These are phyloP conservation scores for Neoitamus cyanurus DNA, from an alignment of 2,888 invertebrate genomes.

Conservation along the genomic window DNA sequence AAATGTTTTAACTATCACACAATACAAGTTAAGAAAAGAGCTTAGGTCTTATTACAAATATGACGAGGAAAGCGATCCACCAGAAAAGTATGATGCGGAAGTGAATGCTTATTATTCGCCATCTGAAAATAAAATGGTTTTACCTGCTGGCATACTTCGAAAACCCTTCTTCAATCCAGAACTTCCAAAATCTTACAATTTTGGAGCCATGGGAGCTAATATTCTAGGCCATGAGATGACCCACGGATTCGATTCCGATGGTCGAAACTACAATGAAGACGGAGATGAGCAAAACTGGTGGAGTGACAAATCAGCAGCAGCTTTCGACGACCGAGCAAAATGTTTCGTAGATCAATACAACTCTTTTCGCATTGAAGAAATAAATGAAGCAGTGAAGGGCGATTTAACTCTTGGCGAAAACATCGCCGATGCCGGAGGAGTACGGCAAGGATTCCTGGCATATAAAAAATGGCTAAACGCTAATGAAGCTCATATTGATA, in stretches of 20 bases:
- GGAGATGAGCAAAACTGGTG: not conserved
- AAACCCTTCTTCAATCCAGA: constrained; percentile 26
- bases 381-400: not conserved
- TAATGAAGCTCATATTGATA: not conserved
- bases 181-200: constrained; percentile 38
- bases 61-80: not conserved
- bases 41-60: not conserved
- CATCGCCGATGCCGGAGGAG: constrained; percentile 24
- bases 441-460: not conserved
- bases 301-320: not conserved
- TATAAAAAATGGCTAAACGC: constrained; percentile 28
- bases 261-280: not conserved
- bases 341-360: constrained; percentile 9
- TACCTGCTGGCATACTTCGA: constrained; percentile 18
- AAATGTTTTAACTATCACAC: not conserved
- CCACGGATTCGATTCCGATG: constrained; percentile 17
- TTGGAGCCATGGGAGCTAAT: constrained; percentile 27
- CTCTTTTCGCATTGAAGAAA: not conserved
- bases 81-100: not conserved
- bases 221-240: constrained; percentile 36
- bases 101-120: constrained; percentile 26
- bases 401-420: constrained; percentile 21
- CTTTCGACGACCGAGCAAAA: not conserved
- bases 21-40: not conserved
- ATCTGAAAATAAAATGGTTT: not conserved